Evolutionary conservation across 2,797 vertebrate species (phyloP).

Genomic region (Typhlichthys eigenmanni): DNA sequence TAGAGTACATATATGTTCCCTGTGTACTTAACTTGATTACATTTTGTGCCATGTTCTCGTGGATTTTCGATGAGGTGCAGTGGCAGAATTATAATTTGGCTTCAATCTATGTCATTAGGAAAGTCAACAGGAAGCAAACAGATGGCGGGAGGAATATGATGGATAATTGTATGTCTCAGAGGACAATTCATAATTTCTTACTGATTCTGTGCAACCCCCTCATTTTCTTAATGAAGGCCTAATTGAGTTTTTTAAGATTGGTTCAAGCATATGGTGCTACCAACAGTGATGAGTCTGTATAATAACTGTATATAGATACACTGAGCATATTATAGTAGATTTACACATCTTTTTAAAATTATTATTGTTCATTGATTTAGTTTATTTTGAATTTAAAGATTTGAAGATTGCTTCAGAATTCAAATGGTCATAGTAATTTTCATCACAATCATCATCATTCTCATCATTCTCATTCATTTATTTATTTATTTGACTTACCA

Average conservation of each 20-base stretch:
- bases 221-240: constrained; percentile 77
- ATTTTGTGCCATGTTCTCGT: constrained; percentile 54
- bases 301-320: constrained; percentile 51
- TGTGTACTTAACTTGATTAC: constrained; percentile 19
- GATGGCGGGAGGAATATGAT: constrained; percentile 76
- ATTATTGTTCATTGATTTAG: too few species aligned
- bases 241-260: constrained; percentile 72
- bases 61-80: constrained; percentile 64
- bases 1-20: constrained; percentile 6
- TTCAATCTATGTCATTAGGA: constrained; percentile 71
- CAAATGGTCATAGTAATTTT: background rate
- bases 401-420: background rate
- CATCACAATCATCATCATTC: constrained; percentile 5
- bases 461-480: background rate
- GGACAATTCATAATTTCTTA: constrained; percentile 75
- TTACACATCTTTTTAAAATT: constrained; percentile 4
- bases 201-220: constrained; percentile 75
- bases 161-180: constrained; percentile 74
- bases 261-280: constrained; percentile 66
- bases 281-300: constrained; percentile 37
- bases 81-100: constrained; percentile 73
- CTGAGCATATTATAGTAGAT: constrained; percentile 20
- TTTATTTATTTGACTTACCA: constrained; percentile 8
- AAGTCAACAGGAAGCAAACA: constrained; percentile 76
- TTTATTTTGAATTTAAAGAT: background rate